These are phyloP conservation scores for Olivierus martensii DNA, from an alignment of 1,140 invertebrate species.

Conservation along the genomic window DNA sequence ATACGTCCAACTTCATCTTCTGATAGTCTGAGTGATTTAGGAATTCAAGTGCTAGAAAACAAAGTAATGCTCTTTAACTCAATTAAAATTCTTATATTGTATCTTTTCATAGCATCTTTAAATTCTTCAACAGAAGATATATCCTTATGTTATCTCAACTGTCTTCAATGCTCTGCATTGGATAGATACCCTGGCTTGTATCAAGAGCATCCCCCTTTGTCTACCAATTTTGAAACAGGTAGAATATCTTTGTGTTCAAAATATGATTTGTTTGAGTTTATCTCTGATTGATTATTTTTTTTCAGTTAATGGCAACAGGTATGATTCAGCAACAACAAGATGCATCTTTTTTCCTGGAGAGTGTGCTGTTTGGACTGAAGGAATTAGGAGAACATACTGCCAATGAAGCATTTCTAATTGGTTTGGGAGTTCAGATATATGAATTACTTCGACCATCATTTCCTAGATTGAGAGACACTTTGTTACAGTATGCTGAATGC, in stretches of 20 bases:
- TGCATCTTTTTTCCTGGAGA: constrained; percentile 22
- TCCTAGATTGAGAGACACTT: constrained; percentile 29
- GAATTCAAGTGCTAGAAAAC: constrained; percentile 25
- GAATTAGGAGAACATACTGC: constrained; percentile 61
- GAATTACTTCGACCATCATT: constrained; percentile 60
- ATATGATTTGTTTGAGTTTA: no score
- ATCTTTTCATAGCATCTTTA: constrained; percentile 38
- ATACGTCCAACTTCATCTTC: background rate
- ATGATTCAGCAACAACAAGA: constrained; percentile 18
- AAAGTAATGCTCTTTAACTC: no score
- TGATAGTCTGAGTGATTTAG: constrained; percentile 55
- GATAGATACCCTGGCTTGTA: constrained; percentile 63
- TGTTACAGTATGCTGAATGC: background rate
- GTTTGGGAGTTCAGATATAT: constrained; percentile 59
- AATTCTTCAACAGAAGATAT: constrained; percentile 24
- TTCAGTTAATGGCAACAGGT: constrained; percentile 22
- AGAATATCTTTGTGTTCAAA: no score
- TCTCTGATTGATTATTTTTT: background rate
- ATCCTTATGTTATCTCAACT: constrained; percentile 25
- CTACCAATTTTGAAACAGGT: constrained; percentile 40
- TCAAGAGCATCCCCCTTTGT: constrained; percentile 55
- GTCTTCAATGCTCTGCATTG: constrained; percentile 56
- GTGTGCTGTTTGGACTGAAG: constrained; percentile 25
- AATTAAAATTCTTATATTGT: no score
- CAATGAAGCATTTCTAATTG: constrained; percentile 51